These are phyloP conservation scores for Congeria kusceri DNA, from an alignment of 2,888 invertebrate genomes.

Conservation along the genomic window DNA sequence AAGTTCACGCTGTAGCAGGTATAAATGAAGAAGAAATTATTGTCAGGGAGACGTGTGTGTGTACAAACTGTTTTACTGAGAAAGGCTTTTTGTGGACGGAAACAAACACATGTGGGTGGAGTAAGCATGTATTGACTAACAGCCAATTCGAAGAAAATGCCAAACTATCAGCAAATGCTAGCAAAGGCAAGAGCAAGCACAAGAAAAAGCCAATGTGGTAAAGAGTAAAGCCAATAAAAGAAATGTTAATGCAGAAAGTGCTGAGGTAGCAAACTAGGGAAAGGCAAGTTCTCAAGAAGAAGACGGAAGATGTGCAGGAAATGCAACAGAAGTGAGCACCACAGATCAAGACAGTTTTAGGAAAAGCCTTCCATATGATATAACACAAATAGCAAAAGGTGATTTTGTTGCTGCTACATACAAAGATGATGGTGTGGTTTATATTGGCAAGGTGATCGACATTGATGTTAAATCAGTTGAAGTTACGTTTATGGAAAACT, in stretches of 20 bases:
- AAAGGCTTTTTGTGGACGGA: conserved; percentile 26
- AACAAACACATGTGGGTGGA: conserved; percentile 27
- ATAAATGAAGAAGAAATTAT: conserved; percentile 21
- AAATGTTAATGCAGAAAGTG: not conserved
- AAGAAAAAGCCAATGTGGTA: not conserved
- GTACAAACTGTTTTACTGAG: conserved; percentile 21
- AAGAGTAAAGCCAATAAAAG: not conserved
- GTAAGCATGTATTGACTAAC: not conserved
- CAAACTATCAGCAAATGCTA: too few relatives aligned
- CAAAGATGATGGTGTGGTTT: conserved; percentile 15
- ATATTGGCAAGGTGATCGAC: conserved; percentile 18
- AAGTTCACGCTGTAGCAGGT: conserved; percentile 24
- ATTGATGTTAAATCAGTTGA: not conserved
- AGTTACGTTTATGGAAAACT: conserved; percentile 6
- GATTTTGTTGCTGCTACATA: conserved; percentile 20
- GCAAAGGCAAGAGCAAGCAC: too few relatives aligned
- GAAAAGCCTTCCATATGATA: not conserved
- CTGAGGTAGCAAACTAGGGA: not conserved
- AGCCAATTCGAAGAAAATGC: not conserved
- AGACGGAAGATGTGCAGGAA: not conserved
- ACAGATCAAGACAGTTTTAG: not conserved
- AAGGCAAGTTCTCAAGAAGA: not conserved
- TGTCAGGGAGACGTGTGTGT: conserved; percentile 33
- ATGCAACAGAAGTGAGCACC: not conserved
- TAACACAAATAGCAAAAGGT: not conserved